These are phyloP conservation scores for Sylvia atricapilla DNA, from an alignment of 2,113 vertebrate species.

Conservation along the genomic window DNA sequence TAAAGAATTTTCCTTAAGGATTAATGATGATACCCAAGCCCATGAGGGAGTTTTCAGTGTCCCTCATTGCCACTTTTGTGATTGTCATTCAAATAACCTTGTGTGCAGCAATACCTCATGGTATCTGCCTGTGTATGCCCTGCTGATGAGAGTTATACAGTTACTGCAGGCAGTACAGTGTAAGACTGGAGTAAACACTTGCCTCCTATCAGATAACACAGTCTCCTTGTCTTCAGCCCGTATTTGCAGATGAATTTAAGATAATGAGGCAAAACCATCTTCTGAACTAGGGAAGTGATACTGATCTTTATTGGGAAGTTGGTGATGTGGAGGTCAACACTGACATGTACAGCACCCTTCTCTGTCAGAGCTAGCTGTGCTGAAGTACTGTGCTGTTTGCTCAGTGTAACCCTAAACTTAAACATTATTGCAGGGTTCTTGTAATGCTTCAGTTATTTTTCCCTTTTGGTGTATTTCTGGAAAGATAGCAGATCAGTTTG, in stretches of 20 bases:
- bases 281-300: neutral
- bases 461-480: neutral
- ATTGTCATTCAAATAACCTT: neutral
- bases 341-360: rapidly evolving
- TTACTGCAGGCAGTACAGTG: neutral
- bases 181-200: neutral
- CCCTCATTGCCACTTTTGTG: neutral
- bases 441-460: neutral
- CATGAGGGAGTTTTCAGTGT: neutral
- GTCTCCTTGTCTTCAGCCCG: neutral
- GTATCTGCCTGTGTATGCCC: neutral
- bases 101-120: neutral
- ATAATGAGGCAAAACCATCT: neutral
- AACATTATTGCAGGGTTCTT: neutral
- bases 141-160: neutral
- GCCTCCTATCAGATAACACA: neutral
- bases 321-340: neutral
- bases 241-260: neutral
- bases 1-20: neutral
- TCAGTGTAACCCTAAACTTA: neutral
- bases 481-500: neutral
- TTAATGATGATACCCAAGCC: neutral
- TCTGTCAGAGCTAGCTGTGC: neutral
- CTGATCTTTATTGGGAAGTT: neutral
- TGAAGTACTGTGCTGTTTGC: neutral